Evolutionary conservation across 2,113 vertebrate species (phyloP).

Genomic region (Festucalex cinctus): DNA sequence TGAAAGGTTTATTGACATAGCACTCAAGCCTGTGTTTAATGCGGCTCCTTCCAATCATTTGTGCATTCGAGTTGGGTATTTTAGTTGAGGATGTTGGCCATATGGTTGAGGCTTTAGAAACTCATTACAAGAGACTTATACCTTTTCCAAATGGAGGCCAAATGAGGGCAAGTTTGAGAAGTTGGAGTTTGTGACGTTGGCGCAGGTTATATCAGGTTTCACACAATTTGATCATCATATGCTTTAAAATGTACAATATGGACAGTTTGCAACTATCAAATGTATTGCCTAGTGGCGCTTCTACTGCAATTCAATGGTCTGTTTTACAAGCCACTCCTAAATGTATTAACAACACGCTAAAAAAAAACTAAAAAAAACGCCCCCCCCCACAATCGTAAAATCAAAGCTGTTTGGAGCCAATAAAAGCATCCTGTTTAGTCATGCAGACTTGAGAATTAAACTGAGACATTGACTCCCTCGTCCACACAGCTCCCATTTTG

Average conservation of each 20-base stretch:
- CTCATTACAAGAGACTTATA: not conserved
- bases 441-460: too few relatives aligned
- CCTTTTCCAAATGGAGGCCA: not conserved
- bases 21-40: conserved; percentile 10
- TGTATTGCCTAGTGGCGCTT: not conserved
- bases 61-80: not conserved
- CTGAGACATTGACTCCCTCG: too few relatives aligned
- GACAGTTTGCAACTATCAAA: not conserved
- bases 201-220: too few relatives aligned
- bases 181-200: too few relatives aligned
- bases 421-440: too few relatives aligned
- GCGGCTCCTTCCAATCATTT: not conserved
- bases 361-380: too few relatives aligned
- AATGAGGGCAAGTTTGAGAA: not conserved
- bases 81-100: not conserved
- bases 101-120: not conserved
- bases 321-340: not conserved
- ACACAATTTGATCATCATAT: not conserved
- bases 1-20: conserved; percentile 5
- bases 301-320: not conserved
- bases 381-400: too few relatives aligned
- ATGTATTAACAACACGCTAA: not conserved
- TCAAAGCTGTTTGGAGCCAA: too few relatives aligned
- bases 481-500: too few relatives aligned
- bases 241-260: not conserved